Percentiles rank a stretch among this genome's conserved stretches.
These are phyloP conservation scores for Limnephilus rhombicus DNA, from an alignment of 2,888 invertebrate genomes.

Conservation along the genomic window DNA sequence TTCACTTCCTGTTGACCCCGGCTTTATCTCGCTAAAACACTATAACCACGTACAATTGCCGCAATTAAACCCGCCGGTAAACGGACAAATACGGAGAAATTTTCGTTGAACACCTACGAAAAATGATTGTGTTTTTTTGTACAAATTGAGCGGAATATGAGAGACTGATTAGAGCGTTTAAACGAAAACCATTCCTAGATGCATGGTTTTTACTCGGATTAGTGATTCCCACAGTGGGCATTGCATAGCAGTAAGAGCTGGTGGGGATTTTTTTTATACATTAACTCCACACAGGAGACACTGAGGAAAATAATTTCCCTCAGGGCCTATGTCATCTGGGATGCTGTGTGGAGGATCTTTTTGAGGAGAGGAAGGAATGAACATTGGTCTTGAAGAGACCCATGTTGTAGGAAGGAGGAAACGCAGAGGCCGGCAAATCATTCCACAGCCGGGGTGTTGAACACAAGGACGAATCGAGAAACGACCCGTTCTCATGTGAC, in stretches of 20 bases:
- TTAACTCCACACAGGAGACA: too few relatives aligned
- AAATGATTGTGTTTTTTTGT: not conserved
- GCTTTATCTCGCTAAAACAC: conserved; percentile 58
- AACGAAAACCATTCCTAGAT: not conserved
- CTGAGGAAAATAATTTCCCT: too few relatives aligned
- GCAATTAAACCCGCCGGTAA: conserved; percentile 59
- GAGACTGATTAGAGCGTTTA: not conserved
- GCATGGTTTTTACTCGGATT: not conserved
- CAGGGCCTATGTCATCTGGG: too few relatives aligned
- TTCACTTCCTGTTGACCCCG: conserved; percentile 64
- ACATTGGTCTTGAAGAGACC: too few relatives aligned
- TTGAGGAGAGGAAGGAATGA: too few relatives aligned
- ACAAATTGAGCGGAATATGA: not conserved
- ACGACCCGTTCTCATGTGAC: too few relatives aligned
- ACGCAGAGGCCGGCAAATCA: too few relatives aligned
- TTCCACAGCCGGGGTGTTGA: too few relatives aligned
- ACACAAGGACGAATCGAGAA: too few relatives aligned
- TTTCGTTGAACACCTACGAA: not conserved
- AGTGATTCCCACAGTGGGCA: not conserved
- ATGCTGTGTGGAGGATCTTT: too few relatives aligned
- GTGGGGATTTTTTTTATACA: too few relatives aligned
- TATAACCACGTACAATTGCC: conserved; percentile 57
- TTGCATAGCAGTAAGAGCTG: not conserved
- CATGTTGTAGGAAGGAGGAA: too few relatives aligned
- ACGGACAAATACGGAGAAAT: conserved; percentile 43